Conservation (phyloP, 2,888 invertebrate species). For the Erynnis tages region DNA sequence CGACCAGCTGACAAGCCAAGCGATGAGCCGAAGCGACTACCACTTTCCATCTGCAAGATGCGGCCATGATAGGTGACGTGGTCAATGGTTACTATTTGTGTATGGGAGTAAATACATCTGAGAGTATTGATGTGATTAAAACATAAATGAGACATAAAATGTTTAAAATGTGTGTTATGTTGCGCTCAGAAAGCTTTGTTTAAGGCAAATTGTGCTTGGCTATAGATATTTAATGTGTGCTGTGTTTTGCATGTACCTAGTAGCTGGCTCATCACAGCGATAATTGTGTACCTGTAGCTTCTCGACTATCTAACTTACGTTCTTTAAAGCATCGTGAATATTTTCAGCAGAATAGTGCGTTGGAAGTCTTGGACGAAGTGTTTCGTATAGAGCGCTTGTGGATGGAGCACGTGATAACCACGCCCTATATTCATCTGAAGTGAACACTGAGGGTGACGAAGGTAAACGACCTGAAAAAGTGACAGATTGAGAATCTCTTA, state of each 20-base stretch:
- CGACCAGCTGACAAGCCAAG: conserved; percentile 74
- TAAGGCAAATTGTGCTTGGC: too few species aligned
- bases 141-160: too few species aligned
- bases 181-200: too few species aligned
- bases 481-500: conserved; percentile 26
- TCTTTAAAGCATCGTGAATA: conserved; percentile 91
- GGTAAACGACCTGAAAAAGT: conserved; percentile 63
- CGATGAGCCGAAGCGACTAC: conserved; percentile 83
- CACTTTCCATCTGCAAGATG: conserved; percentile 71
- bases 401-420: conserved; percentile 95
- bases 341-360: conserved; percentile 93
- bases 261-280: conserved; percentile 20
- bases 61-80: conserved; percentile 16
- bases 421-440: conserved; percentile 95
- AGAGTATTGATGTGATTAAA: background rate
- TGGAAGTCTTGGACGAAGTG: conserved; percentile 91
- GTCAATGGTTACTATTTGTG: background rate
- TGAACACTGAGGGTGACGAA: conserved; percentile 85
- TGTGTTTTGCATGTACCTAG: background rate
- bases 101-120: too few species aligned
- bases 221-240: background rate
- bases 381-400: conserved; percentile 95
- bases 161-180: too few species aligned
- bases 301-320: conserved; percentile 81
- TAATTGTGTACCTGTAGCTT: background rate